These are phyloP conservation scores for Drosophila setosimentum DNA, from an alignment of 2,888 invertebrate genomes.

Conservation along the genomic window DNA sequence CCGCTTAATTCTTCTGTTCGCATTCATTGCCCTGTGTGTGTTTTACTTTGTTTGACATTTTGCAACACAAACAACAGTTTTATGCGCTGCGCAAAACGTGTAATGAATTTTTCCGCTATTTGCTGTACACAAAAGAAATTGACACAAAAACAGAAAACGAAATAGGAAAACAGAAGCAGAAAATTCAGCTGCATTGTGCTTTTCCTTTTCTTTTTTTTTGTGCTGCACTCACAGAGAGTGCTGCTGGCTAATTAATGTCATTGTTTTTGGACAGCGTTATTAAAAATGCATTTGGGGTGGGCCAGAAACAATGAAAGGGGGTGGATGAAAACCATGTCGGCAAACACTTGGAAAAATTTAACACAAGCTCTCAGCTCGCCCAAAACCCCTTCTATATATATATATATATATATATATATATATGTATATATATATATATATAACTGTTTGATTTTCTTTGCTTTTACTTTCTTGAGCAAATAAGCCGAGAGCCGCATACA, in stretches of 20 bases:
- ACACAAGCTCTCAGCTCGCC: constrained; percentile 5
- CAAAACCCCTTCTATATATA: not conserved
- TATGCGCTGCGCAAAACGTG: constrained; percentile 68
- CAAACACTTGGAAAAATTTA: constrained; percentile 36
- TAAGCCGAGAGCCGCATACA: constrained; percentile 59
- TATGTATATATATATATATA: not conserved
- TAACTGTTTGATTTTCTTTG: constrained; percentile 47
- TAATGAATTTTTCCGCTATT: constrained; percentile 78
- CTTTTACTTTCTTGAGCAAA: constrained; percentile 71
- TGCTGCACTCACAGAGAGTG: constrained; percentile 60
- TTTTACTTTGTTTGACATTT: constrained; percentile 29
- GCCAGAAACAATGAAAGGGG: constrained; percentile 17
- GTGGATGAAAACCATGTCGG: constrained; percentile 3
- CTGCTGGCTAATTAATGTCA: constrained; percentile 74
- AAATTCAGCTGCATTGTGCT: constrained; percentile 59
- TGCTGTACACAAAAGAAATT: constrained; percentile 68
- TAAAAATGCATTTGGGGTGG: constrained; percentile 63
- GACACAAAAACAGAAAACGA: constrained; percentile 32
- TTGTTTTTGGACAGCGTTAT: constrained; percentile 75
- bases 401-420: not conserved
- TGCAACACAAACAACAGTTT: constrained; percentile 53
- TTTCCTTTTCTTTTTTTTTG: constrained; percentile 37
- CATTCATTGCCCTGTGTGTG: constrained; percentile 16
- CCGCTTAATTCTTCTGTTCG: constrained; percentile 30
- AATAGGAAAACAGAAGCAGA: constrained; percentile 21